Percentiles rank a stretch among this genome's conserved stretches.
Evolutionary conservation across 2,888 invertebrate genomes (phyloP).

Genomic region (Dysmachus trigonus): DNA sequence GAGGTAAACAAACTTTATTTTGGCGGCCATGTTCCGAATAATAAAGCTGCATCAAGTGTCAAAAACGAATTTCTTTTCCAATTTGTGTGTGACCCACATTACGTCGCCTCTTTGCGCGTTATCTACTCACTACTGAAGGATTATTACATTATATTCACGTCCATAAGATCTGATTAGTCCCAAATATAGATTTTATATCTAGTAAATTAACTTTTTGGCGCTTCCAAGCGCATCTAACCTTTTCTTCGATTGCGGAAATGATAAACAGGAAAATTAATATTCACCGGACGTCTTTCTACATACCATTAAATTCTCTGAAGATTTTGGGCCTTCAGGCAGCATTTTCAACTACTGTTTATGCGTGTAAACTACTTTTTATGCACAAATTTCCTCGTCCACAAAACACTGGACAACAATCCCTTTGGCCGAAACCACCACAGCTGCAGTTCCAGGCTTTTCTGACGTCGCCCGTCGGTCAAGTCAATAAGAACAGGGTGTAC

Average conservation of each 20-base stretch:
- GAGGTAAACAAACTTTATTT: constrained; percentile 33
- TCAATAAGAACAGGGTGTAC: background rate
- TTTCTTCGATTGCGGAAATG: background rate
- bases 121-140: background rate
- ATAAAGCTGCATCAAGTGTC: constrained; percentile 7
- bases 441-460: background rate
- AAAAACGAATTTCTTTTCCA: background rate
- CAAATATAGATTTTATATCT: background rate
- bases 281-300: background rate
- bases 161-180: background rate
- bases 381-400: background rate
- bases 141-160: background rate
- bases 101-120: background rate
- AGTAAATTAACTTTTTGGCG: constrained; percentile 7
- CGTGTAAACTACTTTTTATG: background rate
- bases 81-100: constrained; percentile 21
- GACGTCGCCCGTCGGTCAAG: background rate
- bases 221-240: background rate
- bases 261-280: background rate
- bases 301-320: constrained; percentile 38
- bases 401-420: background rate
- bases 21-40: constrained; percentile 38
- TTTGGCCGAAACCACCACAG: background rate
- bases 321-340: constrained; percentile 34
- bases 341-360: constrained; percentile 2